phyloP scores from a whole-genome alignment of 1,140 invertebrate genomes.

The Drosophila subobscura region DNA sequence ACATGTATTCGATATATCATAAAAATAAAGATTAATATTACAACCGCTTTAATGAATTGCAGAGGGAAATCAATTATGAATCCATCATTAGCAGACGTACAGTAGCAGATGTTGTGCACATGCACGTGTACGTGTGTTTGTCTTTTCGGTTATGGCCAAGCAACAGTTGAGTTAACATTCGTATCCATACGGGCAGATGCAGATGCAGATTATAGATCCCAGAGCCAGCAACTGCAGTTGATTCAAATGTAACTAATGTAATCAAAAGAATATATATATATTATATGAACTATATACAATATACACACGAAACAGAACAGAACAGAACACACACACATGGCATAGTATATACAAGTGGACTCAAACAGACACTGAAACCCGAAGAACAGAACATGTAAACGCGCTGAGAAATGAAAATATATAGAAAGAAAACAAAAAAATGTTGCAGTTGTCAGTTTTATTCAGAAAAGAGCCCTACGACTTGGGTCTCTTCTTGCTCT shows the following conservation, averaged over 20 bases:
- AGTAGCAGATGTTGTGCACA: background rate
- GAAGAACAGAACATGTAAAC: slow-evolving; percentile 51
- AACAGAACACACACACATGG: slow-evolving; percentile 43
- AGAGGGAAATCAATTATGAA: slow-evolving; percentile 39
- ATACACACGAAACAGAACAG: slow-evolving; percentile 41
- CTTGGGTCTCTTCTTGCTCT: background rate
- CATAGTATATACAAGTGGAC: slow-evolving; percentile 62
- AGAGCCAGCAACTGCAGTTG: slow-evolving; percentile 33
- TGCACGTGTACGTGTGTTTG: slow-evolving; percentile 35
- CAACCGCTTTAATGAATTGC: slow-evolving; percentile 72
- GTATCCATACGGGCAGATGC: slow-evolving; percentile 33
- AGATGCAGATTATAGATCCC: background rate
- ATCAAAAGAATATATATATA: slow-evolving; percentile 65
- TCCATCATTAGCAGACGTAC: slow-evolving; percentile 52
- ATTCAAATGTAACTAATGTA: slow-evolving; percentile 66
- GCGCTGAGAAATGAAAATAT: slow-evolving; percentile 60
- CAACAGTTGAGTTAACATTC: slow-evolving; percentile 49
- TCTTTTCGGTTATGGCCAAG: slow-evolving; percentile 48
- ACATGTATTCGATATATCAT: slow-evolving; percentile 48
- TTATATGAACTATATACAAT: slow-evolving; percentile 52
- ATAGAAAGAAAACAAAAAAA: slow-evolving; percentile 48
- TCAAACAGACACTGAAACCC: slow-evolving; percentile 49
- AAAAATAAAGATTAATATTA: slow-evolving; percentile 57
- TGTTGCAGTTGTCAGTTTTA: slow-evolving; percentile 9
- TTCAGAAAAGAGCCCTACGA: background rate